phyloP scores from a whole-genome alignment of 2,113 vertebrate species.

The Tauraco erythrolophus region DNA sequence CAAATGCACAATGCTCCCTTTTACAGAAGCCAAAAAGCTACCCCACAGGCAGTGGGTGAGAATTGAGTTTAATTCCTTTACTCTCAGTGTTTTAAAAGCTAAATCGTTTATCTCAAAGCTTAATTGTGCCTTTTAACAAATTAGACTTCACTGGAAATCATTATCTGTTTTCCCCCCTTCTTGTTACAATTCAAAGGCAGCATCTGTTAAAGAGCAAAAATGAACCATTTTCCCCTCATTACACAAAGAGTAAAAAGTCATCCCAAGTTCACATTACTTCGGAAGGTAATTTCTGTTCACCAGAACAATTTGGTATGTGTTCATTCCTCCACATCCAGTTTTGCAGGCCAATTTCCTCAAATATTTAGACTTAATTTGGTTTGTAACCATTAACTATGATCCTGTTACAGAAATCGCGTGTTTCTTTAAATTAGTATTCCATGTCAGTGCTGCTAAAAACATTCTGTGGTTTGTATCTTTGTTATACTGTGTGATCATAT shows the following conservation, averaged over 20 bases:
- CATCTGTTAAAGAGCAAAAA: conserved; percentile 56
- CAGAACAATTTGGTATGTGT: conserved; percentile 17
- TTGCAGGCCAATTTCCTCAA: conserved; percentile 13
- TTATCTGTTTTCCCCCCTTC: conserved; percentile 25
- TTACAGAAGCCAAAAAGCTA: conserved; percentile 10
- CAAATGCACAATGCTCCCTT: not conserved
- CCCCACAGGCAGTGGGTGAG: not conserved
- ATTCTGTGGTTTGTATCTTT: not conserved
- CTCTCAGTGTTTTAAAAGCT: conserved; percentile 12
- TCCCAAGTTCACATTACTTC: conserved; percentile 54
- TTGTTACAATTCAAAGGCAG: conserved; percentile 51
- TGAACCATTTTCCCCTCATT: conserved; percentile 27
- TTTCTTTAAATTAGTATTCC: not conserved
- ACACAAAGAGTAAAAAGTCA: conserved; percentile 37
- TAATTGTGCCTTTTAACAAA: conserved; percentile 57
- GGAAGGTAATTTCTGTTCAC: conserved; percentile 54
- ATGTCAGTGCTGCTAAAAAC: not conserved
- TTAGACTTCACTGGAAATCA: conserved; percentile 52
- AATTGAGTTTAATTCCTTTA: conserved; percentile 23
- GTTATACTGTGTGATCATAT: not conserved
- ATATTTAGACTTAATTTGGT: conserved; percentile 17
- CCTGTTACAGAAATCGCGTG: not conserved
- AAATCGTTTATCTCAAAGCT: conserved; percentile 50
- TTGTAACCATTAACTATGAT: not conserved
- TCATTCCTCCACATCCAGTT: not conserved